A percentile compares a stretch with the other conserved stretches of the same genome.
Evolutionary conservation across 92 coral and sea anemone species (phyloP).

Genomic region (Palythoa grandis): DNA sequence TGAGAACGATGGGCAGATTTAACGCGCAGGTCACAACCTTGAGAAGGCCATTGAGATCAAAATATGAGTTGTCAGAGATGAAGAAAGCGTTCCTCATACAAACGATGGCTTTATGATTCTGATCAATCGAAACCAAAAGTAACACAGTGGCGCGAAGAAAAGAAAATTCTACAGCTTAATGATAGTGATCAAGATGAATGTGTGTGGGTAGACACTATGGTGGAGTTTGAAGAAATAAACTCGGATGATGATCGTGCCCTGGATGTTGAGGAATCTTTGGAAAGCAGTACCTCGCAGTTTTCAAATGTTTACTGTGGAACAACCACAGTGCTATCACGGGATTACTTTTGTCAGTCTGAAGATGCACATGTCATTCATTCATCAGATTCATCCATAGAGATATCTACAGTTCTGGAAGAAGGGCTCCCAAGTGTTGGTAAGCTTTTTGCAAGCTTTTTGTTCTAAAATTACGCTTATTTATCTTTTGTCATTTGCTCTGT

Average conservation of each 20-base stretch:
- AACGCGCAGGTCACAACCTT: too few relatives aligned
- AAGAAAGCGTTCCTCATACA: constrained; percentile 23
- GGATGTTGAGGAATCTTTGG: too few relatives aligned
- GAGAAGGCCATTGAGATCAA: not conserved
- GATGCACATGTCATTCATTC: not conserved
- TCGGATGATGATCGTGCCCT: constrained; percentile 1
- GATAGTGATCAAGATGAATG: constrained; percentile 18
- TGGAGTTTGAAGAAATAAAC: constrained; percentile 35
- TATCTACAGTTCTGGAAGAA: constrained; percentile 15
- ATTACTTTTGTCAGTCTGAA: constrained; percentile 25
- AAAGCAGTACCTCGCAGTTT: too few relatives aligned
- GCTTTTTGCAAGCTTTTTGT: too few relatives aligned
- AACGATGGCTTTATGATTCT: constrained; percentile 34
- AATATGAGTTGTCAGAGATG: constrained; percentile 21
- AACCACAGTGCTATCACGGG: not conserved
- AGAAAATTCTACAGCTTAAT: constrained; percentile 11
- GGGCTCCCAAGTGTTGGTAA: constrained; percentile 8
- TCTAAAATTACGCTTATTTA: too few relatives aligned
- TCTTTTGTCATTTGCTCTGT: too few relatives aligned
- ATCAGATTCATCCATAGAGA: constrained; percentile 17
- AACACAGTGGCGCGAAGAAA: constrained; percentile 27
- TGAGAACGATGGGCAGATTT: too few relatives aligned
- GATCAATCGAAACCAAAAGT: constrained; percentile 32
- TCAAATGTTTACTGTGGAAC: too few relatives aligned
- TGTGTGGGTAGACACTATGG: constrained; percentile 11